Evolutionary conservation across 2,113 vertebrate genomes (phyloP), one percentile per base, ranked within the genome.

Genomic region (Pseudorectes ferrugineus): DNA sequence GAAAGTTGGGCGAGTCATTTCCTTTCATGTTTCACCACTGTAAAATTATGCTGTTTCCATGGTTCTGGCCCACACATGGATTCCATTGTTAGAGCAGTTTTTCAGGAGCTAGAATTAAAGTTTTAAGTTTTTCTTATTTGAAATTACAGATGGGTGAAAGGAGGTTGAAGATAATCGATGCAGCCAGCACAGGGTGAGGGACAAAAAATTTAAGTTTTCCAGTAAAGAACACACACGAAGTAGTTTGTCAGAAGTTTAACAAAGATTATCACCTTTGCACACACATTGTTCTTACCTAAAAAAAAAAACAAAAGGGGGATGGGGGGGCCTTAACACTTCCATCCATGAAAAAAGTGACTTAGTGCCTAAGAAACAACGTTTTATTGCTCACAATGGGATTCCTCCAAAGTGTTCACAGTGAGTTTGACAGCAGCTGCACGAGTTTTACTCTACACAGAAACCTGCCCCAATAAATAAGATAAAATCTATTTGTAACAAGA

Each of bases 61-160:
- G 85, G 89, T 28, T 91, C 52, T 89, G 81, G 95, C 92, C 89
- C 85, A 96, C 93, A 94, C 93, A 87, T 14, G 36, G 65, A 93
- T 85, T 73, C 57, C 81, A 89, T 78, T 93, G 84, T 95, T 57
- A 40, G 40, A 81, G 73, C 68, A 74, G 63, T 45, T 93, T 80
- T 92, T 59, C 72, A 91, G 73, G 67, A 91, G 68, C 68, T 66
- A 51, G 68, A 86, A 92, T 73, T 70, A 8, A 70, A 77, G 62
- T 72, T 85, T 61, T 20, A 48, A 7, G 20, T 6, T 89, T 52
- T 55, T 46, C 59, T 68, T 76, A 65, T 49, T 36, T 77, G 59
- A 88, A 85, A 22, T 31, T 72, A 72, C 49, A 84, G 65, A 42
- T 0, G 1, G 35, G 11, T 52, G 31, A 91, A 91, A 91, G 35